Percentiles rank a stretch among this genome's conserved stretches.
phyloP scores from a whole-genome alignment of 2,113 vertebrate genomes.

The Lethenteron reissneri region DNA sequence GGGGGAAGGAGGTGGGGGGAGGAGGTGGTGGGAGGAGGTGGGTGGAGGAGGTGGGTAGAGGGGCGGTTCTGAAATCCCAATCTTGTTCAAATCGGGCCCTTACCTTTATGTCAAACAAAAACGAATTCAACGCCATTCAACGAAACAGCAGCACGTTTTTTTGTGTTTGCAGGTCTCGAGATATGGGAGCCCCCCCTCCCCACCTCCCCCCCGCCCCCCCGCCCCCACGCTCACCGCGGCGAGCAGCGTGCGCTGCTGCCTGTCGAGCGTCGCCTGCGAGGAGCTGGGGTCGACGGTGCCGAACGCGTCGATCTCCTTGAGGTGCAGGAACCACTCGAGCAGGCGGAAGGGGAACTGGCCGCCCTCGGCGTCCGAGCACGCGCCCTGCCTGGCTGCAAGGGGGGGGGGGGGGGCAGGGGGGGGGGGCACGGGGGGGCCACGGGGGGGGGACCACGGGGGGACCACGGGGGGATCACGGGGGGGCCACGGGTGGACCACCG shows the following conservation, averaged over 20 bases:
- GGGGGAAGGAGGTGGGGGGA: background rate
- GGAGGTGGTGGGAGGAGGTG: background rate
- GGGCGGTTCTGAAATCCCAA: background rate
- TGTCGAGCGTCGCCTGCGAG: background rate
- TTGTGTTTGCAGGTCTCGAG: too few species aligned
- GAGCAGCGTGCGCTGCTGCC: too few species aligned
- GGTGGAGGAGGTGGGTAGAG: background rate
- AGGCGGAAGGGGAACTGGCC: constrained; percentile 7
- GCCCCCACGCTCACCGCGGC: too few species aligned
- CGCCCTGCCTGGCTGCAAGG: constrained; percentile 7
- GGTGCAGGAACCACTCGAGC: constrained; percentile 8
- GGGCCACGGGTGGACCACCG: background rate
- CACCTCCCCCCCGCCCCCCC: too few species aligned
- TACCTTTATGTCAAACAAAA: too few species aligned
- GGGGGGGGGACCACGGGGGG: background rate
- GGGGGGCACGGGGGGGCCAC: background rate
- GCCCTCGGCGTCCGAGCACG: background rate
- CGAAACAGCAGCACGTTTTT: too few species aligned
- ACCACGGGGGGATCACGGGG: background rate
- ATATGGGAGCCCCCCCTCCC: too few species aligned
- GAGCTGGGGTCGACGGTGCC: background rate
- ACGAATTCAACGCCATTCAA: too few species aligned
- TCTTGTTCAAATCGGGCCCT: too few species aligned
- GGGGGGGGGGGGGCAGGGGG: background rate
- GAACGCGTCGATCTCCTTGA: constrained; percentile 4